Evolutionary conservation across 2,797 vertebrate species (phyloP), one percentile per base, ranked within the genome.

Genomic region (Lates japonicus): DNA sequence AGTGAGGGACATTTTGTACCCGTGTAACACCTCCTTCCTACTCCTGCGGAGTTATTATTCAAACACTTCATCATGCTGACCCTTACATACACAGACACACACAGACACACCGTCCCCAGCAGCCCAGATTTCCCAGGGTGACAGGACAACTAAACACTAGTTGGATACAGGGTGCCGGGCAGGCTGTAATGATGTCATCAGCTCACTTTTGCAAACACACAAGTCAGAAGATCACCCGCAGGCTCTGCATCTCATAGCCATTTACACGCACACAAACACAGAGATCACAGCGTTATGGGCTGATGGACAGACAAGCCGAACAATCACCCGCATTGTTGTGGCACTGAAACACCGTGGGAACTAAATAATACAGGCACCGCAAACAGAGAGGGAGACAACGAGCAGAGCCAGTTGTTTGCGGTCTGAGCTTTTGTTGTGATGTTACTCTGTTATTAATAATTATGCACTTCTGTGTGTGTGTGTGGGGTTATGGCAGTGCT

Each of bases 131-230:
- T 90, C 82, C 87, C 87, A 80, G 89, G 88, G 81, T 84, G 86
- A 91, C 90, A 84, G 90, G 80, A 90, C 93, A 92, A 95, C 92
- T 93, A 95, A 92, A 92, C 90, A 91, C 75, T 58, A 74, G 80
- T 58, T 72, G 81, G 77, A 82, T 33, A 44, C 74, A 68, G 54
- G 80, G 90, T 90, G 87, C 91, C 90, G 88, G 87, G 76, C 87
- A 9, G 84, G 72, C 85, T 72, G 64, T 68, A 71, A 70, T 90
- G 89, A 93, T 88, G 91, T 91, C 91, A 93, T 85, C 76, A 81
- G 78, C 64, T 89, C 82, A 80, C 80, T 80, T 86, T 63, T 70
- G 74, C 84, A 85, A 84, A 76, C 83, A 77, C 80, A 78, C 82
- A 59, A 81, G 77, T 87, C 77, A 64, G 59, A 70, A 71, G 81